These are phyloP conservation scores for Linnaemya tessellans DNA, from an alignment of 2,888 invertebrate species.

Conservation along the genomic window DNA sequence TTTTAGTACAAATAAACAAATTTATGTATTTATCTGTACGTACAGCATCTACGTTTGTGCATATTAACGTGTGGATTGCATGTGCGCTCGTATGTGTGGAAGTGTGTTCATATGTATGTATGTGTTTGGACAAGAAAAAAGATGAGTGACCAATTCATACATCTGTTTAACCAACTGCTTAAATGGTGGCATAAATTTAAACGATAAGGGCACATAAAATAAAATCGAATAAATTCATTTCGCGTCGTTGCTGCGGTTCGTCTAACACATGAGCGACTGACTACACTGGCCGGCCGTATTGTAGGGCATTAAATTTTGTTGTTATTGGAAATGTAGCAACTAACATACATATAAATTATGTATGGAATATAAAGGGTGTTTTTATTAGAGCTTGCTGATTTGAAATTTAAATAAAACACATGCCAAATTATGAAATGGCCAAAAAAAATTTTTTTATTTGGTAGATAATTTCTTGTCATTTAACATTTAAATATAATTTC, in stretches of 20 bases:
- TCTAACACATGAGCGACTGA: not conserved
- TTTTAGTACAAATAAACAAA: constrained; percentile 39
- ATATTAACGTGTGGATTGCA: not conserved
- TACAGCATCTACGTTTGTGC: not conserved
- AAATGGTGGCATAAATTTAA: constrained; percentile 59
- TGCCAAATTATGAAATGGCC: too few species aligned
- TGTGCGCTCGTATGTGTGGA: too few species aligned
- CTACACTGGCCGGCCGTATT: not conserved
- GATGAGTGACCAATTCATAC: constrained; percentile 68
- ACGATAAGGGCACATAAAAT: constrained; percentile 45
- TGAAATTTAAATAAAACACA: too few species aligned
- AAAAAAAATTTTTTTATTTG: too few species aligned
- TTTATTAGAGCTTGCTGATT: too few species aligned
- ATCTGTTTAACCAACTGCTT: constrained; percentile 68
- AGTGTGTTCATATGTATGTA: not conserved
- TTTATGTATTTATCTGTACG: constrained; percentile 14
- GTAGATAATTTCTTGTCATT: too few species aligned
- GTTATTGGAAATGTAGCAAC: not conserved
- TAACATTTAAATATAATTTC: too few species aligned
- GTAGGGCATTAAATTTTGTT: not conserved
- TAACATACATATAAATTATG: constrained; percentile 16
- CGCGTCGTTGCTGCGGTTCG: not conserved
- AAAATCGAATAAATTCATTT: constrained; percentile 49
- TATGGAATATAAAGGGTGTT: not conserved
- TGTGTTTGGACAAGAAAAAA: constrained; percentile 33